These are phyloP conservation scores for Eumeta japonica DNA, from an alignment of 1,140 invertebrate genomes.

Conservation along the genomic window DNA sequence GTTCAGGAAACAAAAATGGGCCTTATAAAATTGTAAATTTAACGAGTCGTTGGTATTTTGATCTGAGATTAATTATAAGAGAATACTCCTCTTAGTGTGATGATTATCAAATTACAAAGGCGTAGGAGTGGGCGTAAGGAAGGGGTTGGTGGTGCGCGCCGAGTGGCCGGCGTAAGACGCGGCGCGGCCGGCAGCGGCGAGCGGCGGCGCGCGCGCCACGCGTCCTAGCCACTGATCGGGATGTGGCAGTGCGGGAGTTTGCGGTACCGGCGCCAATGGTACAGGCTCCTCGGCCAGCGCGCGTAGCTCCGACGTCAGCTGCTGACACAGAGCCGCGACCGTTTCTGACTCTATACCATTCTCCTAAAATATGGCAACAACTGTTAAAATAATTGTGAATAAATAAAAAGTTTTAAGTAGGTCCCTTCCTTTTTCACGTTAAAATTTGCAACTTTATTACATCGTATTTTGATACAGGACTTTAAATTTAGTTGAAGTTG, in stretches of 20 bases:
- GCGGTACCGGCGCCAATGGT: conserved; percentile 23
- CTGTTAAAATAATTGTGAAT: no score
- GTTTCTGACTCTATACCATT: conserved; percentile 17
- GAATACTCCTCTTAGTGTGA: no score
- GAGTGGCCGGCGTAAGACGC: conserved; percentile 24
- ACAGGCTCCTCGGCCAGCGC: conserved; percentile 43
- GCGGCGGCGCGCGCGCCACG: conserved; percentile 56
- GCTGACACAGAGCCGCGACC: conserved; percentile 50
- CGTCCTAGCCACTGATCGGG: conserved; percentile 78
- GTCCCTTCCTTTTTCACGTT: no score
- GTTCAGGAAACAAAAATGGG: no score
- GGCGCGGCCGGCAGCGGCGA: conserved; percentile 18
- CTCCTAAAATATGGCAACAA: no score
- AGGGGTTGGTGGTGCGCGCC: conserved; percentile 38
- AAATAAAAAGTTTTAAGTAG: no score
- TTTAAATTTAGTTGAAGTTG: no score
- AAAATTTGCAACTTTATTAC: no score
- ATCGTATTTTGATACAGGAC: no score
- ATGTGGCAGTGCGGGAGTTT: conserved; percentile 58
- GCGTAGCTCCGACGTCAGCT: conserved; percentile 45
- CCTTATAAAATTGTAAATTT: no score
- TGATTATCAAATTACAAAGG: conserved; percentile 6
- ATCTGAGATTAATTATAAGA: no score
- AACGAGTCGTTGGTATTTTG: no score
- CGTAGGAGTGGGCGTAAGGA: conserved; percentile 20